Percentiles rank a stretch among this genome's conserved stretches.
phyloP scores from a whole-genome alignment of 2,797 vertebrate genomes.

The Siniperca undulata region DNA sequence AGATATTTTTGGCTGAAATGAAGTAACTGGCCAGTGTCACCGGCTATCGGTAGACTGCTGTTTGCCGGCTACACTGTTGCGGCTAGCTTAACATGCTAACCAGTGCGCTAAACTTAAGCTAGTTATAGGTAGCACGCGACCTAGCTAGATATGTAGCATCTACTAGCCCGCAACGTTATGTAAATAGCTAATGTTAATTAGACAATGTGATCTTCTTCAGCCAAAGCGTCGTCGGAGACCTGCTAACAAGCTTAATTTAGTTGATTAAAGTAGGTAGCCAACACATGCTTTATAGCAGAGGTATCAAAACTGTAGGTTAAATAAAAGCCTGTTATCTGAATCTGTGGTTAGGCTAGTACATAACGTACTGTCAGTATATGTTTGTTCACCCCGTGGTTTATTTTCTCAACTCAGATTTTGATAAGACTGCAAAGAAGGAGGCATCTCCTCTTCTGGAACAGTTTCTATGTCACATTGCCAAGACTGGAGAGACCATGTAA shows the following conservation, averaged over 20 bases:
- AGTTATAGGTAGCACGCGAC: constrained; percentile 31
- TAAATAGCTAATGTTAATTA: constrained; percentile 43
- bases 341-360: background rate
- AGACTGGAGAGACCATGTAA: constrained; percentile 99
- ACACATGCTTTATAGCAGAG: background rate
- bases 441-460: constrained; percentile 93
- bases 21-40: constrained; percentile 10
- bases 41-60: constrained; percentile 6
- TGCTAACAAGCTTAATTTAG: background rate
- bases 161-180: constrained; percentile 40
- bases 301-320: background rate
- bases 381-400: background rate
- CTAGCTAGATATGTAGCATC: constrained; percentile 36
- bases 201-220: background rate
- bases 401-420: constrained; percentile 90
- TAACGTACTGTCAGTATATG: background rate
- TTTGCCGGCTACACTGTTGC: constrained; percentile 55
- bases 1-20: no score
- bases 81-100: constrained; percentile 55
- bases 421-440: constrained; percentile 97
- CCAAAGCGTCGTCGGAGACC: background rate
- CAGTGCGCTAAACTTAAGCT: constrained; percentile 48
- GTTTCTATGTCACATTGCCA: constrained; percentile 97
- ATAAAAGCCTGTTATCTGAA: constrained; percentile 19
- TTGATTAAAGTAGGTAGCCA: background rate